Conservation (phyloP, 2,113 vertebrate genomes). For the Carassius gibelio region DNA sequence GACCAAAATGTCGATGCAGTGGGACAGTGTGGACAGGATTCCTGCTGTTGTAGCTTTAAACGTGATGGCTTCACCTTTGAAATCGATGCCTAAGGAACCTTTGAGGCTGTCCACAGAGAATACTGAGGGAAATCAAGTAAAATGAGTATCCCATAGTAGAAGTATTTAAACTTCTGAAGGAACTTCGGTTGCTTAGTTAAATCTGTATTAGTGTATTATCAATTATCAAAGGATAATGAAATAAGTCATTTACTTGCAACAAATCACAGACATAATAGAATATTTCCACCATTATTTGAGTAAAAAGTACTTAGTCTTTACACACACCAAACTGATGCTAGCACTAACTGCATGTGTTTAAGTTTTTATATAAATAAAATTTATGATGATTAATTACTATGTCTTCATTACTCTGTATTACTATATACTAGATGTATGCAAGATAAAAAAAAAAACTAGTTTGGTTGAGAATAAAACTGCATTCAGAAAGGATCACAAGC, state of each 20-base stretch:
- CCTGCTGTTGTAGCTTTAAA: conserved; percentile 99
- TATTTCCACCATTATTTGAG: background rate
- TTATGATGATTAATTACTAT: background rate
- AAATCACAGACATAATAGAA: background rate
- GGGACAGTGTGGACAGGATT: conserved; percentile 93
- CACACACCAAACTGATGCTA: background rate
- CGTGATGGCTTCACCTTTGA: conserved; percentile 98
- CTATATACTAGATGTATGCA: background rate
- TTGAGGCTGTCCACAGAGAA: conserved; percentile 86
- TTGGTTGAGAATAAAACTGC: background rate
- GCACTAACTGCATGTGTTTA: background rate
- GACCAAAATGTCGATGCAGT: conserved; percentile 97
- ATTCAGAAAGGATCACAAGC: background rate
- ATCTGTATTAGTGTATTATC: conserved; percentile 12
- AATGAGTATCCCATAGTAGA: background rate
- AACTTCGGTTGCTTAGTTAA: background rate
- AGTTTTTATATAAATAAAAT: background rate
- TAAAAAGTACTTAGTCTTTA: conserved; percentile 10
- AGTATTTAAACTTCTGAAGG: background rate
- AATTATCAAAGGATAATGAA: background rate
- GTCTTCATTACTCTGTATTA: background rate
- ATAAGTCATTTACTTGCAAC: background rate
- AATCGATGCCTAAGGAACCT: conserved; percentile 94
- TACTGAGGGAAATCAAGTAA: conserved; percentile 73
- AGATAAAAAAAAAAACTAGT: background rate